Evolutionary conservation across 2,888 invertebrate genomes (phyloP).

Genomic region (Diarsia brunnea): DNA sequence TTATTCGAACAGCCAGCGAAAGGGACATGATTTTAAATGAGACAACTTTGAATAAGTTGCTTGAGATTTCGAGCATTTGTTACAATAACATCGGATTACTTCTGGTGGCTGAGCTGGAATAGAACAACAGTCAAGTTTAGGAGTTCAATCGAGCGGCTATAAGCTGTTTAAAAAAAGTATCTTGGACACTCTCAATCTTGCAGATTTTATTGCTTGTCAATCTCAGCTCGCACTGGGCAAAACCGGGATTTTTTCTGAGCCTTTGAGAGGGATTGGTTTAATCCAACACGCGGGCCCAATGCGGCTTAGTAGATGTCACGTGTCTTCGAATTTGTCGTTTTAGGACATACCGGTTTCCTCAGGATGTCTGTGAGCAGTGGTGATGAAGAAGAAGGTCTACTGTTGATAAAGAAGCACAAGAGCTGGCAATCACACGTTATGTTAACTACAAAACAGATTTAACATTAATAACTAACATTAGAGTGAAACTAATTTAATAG

Average conservation of each 20-base stretch:
- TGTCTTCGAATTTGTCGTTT: not conserved
- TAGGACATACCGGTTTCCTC: not conserved
- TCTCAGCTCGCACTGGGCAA: not conserved
- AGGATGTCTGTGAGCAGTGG: not conserved
- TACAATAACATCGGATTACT: conserved; percentile 22
- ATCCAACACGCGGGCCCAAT: not conserved
- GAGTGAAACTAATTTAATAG: conserved; percentile 46
- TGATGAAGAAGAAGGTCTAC: not conserved
- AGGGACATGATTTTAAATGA: conserved; percentile 55
- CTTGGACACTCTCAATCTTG: not conserved
- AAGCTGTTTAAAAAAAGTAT: conserved; percentile 2
- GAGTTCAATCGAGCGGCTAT: not conserved
- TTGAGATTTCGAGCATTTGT: conserved; percentile 21
- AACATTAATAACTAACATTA: conserved; percentile 29
- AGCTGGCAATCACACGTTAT: conserved; percentile 31
- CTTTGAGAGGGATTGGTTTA: not conserved
- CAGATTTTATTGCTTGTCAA: not conserved
- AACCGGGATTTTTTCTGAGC: not conserved
- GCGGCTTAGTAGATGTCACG: not conserved
- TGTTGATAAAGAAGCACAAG: conserved; percentile 14
- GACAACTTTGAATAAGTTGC: conserved; percentile 55
- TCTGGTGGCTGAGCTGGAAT: conserved; percentile 7
- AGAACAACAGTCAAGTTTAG: not conserved
- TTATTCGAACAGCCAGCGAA: conserved; percentile 38
- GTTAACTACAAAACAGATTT: conserved; percentile 27